Evolutionary conservation across 2,888 invertebrate species (phyloP), one percentile per base, ranked within the genome.

Genomic region (Electrophaes corylata): DNA sequence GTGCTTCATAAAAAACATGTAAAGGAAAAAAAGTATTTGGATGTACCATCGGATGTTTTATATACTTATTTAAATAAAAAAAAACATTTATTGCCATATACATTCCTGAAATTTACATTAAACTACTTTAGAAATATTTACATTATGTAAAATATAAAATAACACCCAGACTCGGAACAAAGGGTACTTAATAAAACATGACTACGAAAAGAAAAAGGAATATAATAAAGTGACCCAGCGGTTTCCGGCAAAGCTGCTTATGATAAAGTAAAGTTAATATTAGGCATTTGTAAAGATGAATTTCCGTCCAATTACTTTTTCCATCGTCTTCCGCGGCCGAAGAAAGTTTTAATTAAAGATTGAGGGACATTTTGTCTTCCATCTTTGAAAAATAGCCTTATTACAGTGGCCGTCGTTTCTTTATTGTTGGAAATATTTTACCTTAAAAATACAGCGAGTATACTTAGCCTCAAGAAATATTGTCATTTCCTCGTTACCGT

Each of bases 291-390:
- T 69, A 72, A 73, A 75, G 71, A 72, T 70, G 50, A 64, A 62
- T 79, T 83, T 77, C 66, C 65, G 70, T 76, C 66, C 74, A 78
- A 78, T 84, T 81, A 77, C 76, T 77, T 81, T 79, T 81, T 76
- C 67, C 65, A 67, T 66, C 59, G 70, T 70, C 63, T 62, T 66
- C 53, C 41, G 43, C 41, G 71, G 70, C 73, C 73, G 67, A 67
- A 62, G 67, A 79, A 86, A 86, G 77, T 86, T 88, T 87, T 85
- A 86, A 87, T 87, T 85, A 84, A 86, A 85, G 75, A 83, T 82
- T 82, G 79, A 78, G 74, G 73, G 81, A 82, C 78, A 80, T 83
- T 75, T 78, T 77, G 74, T 79, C 74, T 71, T 69, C 72, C 73
- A 67, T 76, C 70, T 74, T 60, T 58, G 66, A 75, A 79, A 81